Evolutionary conservation across 1,140 invertebrate species (phyloP).

Genomic region (Melitaea cinxia): DNA sequence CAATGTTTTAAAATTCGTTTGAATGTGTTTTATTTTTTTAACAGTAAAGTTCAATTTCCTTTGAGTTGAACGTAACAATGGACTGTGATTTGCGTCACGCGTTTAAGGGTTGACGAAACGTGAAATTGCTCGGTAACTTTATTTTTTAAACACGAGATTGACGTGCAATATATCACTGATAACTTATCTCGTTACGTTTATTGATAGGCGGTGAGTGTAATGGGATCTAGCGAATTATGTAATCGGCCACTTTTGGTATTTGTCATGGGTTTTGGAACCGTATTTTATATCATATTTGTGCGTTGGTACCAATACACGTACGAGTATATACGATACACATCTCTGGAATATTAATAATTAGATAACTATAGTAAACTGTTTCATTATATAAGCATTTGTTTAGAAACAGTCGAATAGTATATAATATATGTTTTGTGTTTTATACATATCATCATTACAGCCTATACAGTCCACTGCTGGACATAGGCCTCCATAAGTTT

Average conservation of each 20-base stretch:
- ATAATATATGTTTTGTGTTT: too few relatives aligned
- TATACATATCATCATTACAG: too few relatives aligned
- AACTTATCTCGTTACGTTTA: slow-evolving; percentile 57
- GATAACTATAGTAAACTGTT: too few relatives aligned
- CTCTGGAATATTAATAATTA: too few relatives aligned
- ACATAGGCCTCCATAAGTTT: too few relatives aligned
- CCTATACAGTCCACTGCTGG: too few relatives aligned
- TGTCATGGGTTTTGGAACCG: background rate
- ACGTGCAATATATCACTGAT: slow-evolving; percentile 60
- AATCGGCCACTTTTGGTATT: background rate
- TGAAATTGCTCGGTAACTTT: slow-evolving; percentile 77
- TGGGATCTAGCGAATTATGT: slow-evolving; percentile 5
- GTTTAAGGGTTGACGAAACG: slow-evolving; percentile 61
- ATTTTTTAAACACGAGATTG: slow-evolving; percentile 71
- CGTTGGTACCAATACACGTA: too few relatives aligned
- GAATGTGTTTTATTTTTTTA: background rate
- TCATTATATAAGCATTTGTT: too few relatives aligned
- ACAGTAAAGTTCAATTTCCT: background rate
- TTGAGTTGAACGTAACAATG: background rate
- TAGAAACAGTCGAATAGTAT: too few relatives aligned
- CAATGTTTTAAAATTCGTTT: background rate
- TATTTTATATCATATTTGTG: too few relatives aligned
- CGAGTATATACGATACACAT: too few relatives aligned
- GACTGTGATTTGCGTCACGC: slow-evolving; percentile 41
- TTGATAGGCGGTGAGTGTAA: slow-evolving; percentile 38